phyloP scores from a whole-genome alignment of 2,888 invertebrate genomes.

The Apoderus coryli region DNA sequence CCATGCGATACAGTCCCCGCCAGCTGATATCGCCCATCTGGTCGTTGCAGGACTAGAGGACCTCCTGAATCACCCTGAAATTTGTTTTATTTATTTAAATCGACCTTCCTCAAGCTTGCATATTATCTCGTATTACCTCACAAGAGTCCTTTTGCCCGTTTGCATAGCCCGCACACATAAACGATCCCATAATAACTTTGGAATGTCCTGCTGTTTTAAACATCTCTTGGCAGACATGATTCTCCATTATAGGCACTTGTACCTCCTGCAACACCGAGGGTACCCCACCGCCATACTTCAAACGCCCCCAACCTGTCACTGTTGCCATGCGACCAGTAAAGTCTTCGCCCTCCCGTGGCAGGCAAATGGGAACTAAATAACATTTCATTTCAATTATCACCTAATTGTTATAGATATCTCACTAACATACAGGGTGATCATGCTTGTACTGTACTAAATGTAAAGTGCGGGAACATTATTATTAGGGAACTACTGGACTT shows the following conservation, averaged over 20 bases:
- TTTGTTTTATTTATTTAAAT: constrained; percentile 2
- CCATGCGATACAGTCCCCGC: constrained; percentile 90
- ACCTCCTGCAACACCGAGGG: constrained; percentile 84
- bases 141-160: constrained; percentile 87
- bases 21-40: constrained; percentile 74
- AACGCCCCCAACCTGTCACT: constrained; percentile 85
- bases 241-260: constrained; percentile 83
- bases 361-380: constrained; percentile 79
- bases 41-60: constrained; percentile 67
- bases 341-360: constrained; percentile 66
- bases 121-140: too few species aligned
- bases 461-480: not conserved
- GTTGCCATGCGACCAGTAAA: constrained; percentile 78
- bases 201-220: constrained; percentile 81
- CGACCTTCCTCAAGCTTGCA: not conserved
- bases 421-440: too few species aligned
- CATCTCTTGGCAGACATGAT: constrained; percentile 86
- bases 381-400: too few species aligned
- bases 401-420: too few species aligned
- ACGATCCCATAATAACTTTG: constrained; percentile 74
- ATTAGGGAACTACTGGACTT: constrained; percentile 1
- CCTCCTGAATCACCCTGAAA: constrained; percentile 85
- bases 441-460: too few species aligned
- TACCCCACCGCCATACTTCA: constrained; percentile 82
- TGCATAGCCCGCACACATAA: constrained; percentile 85